These are phyloP conservation scores for Gallinago solitaria DNA, from an alignment of 2,797 vertebrate genomes.

Conservation along the genomic window DNA sequence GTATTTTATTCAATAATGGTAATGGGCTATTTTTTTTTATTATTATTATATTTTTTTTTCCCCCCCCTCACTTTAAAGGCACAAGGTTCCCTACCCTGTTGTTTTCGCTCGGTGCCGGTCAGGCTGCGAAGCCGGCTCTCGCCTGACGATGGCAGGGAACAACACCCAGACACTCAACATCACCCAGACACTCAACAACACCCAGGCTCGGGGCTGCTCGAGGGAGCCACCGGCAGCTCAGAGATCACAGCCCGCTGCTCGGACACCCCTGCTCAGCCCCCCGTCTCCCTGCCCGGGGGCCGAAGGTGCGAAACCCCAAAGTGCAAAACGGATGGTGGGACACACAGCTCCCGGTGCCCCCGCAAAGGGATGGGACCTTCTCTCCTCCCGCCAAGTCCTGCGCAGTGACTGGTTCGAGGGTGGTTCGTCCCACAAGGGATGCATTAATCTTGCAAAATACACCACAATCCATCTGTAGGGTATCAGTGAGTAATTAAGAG, in stretches of 20 bases:
- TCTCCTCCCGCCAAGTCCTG: neutral
- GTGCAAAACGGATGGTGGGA: neutral
- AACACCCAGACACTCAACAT: neutral
- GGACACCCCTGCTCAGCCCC: neutral
- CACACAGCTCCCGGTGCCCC: neutral
- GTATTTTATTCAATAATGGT: slow-evolving; percentile 68
- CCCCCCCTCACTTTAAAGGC: slow-evolving; percentile 38
- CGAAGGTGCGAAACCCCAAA: neutral
- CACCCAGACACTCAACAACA: neutral
- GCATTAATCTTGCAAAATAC: neutral
- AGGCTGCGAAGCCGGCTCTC: neutral
- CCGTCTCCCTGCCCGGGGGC: neutral
- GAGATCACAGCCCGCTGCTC: neutral
- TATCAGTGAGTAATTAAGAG: neutral
- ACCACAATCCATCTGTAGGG: neutral
- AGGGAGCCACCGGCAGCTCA: neutral
- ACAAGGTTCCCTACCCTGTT: neutral
- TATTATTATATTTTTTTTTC: neutral
- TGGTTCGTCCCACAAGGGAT: neutral
- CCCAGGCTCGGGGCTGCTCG: neutral
- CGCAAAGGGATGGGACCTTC: rapidly evolving
- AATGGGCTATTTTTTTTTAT: slow-evolving; percentile 42
- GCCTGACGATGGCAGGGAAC: slow-evolving; percentile 33
- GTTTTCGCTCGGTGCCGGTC: neutral
- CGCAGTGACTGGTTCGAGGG: neutral